Evolutionary conservation across 2,113 vertebrate genomes (phyloP), one percentile per base, ranked within the genome.

Genomic region (Crotalus horridus): DNA sequence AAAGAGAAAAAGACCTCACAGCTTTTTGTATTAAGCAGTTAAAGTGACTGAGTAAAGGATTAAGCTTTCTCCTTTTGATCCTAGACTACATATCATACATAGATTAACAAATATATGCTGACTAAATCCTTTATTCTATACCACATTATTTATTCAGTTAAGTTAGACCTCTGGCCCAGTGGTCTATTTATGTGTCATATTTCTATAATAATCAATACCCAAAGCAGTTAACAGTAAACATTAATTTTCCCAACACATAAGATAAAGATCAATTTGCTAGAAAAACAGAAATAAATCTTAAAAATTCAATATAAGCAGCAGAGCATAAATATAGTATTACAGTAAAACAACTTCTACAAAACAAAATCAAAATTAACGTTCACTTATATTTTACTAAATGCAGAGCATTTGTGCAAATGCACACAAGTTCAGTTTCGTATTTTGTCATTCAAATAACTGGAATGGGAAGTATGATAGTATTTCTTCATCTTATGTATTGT

Each of bases 381-480:
- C 17, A 0, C 21, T 81, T 88, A 88, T 54, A 88, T n/a, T 88
- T 88, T 6, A 33, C 15, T 55, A 88, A 54, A 54, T 55, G 87
- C 87, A 55, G 51, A n/a, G 12, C 26, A 17, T 54, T 20, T 88
- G 54, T 88, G 12, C 26, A 88, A 88, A 88, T n/a, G 48, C 46
- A 54, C 26, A 51, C 48, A 43, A 87, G 20, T 74, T 88, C 59
- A 48, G 51, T 58, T 89, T 33, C 56, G 81, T 93, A 33, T 53
- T 29, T 87, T 90, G 51, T 93, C 26, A 33, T 33, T 48, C 64
- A 87, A 90, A 93, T 90, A 13, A 90, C 55, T 55, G 15, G 51
- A 0, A 0, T 4, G 0, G 7, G 86, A 85, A 94, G 48, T 51
- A 88, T 21, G 89, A 5, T 11, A 0, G 0, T 0, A 4, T 74